These are phyloP conservation scores for Phataginus tricuspis DNA, from an alignment of 2,797 vertebrate species.

Conservation along the genomic window DNA sequence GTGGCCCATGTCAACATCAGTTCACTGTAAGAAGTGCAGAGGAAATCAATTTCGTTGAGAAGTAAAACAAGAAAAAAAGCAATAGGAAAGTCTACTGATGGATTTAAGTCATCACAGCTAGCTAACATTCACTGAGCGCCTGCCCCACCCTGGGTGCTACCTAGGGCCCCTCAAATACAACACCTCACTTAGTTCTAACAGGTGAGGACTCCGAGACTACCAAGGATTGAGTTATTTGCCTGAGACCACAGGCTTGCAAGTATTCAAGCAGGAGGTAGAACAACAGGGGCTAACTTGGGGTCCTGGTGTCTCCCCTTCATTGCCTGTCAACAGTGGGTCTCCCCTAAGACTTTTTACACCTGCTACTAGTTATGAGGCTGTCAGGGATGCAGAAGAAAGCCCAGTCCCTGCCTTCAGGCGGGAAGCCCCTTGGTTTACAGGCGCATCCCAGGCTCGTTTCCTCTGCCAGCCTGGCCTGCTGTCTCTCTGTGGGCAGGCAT, in stretches of 20 bases:
- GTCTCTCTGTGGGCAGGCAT: neutral
- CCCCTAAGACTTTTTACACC: neutral
- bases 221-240: neutral
- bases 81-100: neutral
- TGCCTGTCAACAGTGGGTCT: neutral
- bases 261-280: neutral
- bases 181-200: neutral
- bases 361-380: neutral
- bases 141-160: neutral
- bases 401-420: neutral
- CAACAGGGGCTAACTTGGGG: neutral
- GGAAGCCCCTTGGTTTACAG: neutral
- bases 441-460: too few species aligned
- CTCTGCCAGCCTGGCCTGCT: neutral
- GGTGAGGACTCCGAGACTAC: neutral
- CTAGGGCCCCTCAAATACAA: neutral
- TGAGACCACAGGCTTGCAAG: neutral
- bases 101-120: too few species aligned
- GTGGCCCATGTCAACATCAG: neutral
- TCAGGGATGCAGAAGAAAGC: neutral
- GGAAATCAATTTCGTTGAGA: neutral
- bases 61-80: neutral
- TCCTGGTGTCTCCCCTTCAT: neutral
- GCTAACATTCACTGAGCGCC: too few species aligned
- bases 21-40: neutral